Evolutionary conservation across 2,888 invertebrate genomes (phyloP).

Genomic region (Eurois occulta): DNA sequence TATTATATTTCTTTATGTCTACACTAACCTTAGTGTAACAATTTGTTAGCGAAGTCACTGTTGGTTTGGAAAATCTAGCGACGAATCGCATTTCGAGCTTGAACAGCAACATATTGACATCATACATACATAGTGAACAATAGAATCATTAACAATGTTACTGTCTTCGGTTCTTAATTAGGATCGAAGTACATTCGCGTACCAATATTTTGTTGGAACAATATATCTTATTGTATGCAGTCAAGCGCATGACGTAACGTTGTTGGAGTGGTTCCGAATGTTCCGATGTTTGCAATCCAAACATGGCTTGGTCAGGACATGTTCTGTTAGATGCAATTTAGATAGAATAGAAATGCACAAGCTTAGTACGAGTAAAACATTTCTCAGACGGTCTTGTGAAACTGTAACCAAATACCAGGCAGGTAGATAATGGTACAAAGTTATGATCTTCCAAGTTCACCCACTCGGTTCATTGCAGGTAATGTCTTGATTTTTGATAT

Average conservation of each 20-base stretch:
- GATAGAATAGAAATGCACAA: conserved; percentile 38
- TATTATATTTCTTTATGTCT: no score
- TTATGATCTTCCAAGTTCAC: background rate
- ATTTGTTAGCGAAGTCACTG: background rate
- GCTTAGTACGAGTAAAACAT: background rate
- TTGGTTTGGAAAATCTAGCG: background rate
- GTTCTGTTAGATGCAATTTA: conserved; percentile 41
- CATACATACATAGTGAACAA: conserved; percentile 62
- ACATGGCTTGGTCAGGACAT: conserved; percentile 33
- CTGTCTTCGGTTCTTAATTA: conserved; percentile 70
- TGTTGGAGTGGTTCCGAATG: conserved; percentile 33
- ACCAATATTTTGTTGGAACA: conserved; percentile 66
- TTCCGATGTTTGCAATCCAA: conserved; percentile 27
- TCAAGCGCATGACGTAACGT: conserved; percentile 59
- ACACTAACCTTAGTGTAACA: no score
- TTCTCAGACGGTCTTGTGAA: background rate
- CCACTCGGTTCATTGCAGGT: background rate
- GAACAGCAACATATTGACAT: conserved; percentile 40
- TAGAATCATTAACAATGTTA: conserved; percentile 71
- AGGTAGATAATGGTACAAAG: background rate
- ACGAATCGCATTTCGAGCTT: background rate
- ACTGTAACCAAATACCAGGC: background rate
- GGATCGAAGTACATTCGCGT: conserved; percentile 61
- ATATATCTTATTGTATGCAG: conserved; percentile 64
- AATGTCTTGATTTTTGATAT: background rate